Conservation (phyloP, 2,888 invertebrate species). For the Portevinia maculata region DNA sequence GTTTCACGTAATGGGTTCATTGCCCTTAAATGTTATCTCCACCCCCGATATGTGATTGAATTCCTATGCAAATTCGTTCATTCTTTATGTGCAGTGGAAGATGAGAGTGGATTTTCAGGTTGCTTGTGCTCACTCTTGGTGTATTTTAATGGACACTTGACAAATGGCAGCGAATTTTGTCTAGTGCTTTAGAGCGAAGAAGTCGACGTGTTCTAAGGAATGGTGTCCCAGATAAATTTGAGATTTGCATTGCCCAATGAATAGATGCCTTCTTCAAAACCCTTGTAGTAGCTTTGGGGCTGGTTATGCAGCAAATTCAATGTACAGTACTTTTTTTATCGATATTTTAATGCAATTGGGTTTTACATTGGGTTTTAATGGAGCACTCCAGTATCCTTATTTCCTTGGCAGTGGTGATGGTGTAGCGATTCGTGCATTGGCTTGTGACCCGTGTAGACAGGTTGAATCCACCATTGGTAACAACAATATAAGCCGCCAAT, state of each 20-base stretch:
- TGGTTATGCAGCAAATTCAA: neutral
- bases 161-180: slow-evolving; percentile 36
- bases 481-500: no score
- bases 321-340: neutral
- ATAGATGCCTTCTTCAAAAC: neutral
- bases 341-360: no score
- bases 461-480: no score
- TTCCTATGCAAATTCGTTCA: slow-evolving; percentile 67
- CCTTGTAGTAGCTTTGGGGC: no score
- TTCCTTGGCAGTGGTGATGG: no score
- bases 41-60: slow-evolving; percentile 53
- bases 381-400: no score
- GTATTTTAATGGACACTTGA: slow-evolving; percentile 52
- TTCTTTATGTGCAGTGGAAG: slow-evolving; percentile 34
- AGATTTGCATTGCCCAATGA: neutral
- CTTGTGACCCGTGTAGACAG: no score
- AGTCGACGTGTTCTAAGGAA: neutral
- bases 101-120: slow-evolving; percentile 6
- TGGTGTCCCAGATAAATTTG: neutral
- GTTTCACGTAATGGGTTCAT: slow-evolving; percentile 67
- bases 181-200: neutral
- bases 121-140: slow-evolving; percentile 4
- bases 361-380: no score
- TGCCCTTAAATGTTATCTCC: slow-evolving; percentile 22
- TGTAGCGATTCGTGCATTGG: no score